Evolutionary conservation across 2,113 vertebrate genomes (phyloP).

Genomic region (Sylvilagus bachmani): DNA sequence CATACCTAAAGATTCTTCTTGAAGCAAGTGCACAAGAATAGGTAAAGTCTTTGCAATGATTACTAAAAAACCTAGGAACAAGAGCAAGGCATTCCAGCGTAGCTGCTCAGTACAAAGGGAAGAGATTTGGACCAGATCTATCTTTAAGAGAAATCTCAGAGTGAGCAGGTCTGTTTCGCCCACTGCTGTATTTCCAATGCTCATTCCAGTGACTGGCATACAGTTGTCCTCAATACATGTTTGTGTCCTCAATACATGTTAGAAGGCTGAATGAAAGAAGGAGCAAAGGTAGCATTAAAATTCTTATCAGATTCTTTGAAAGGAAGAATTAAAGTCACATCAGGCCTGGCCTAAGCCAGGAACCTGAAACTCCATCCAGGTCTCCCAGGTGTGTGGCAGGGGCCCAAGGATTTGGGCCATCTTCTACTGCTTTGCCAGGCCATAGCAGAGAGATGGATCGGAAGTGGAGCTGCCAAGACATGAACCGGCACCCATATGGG

Average conservation of each 20-base stretch:
- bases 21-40: not conserved
- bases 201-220: not conserved
- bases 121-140: not conserved
- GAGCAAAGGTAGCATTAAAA: not conserved
- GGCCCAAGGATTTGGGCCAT: no score
- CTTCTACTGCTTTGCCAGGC: no score
- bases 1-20: not conserved
- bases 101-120: not conserved
- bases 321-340: not conserved
- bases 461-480: no score
- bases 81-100: not conserved
- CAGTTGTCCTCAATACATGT: not conserved
- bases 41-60: slow-evolving; percentile 1
- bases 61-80: not conserved
- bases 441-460: no score
- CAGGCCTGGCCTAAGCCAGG: no score
- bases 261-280: not conserved
- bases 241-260: not conserved
- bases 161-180: not conserved
- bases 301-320: not conserved
- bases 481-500: no score
- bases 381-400: no score
- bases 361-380: no score
- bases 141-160: not conserved
- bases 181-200: not conserved